phyloP scores from a whole-genome alignment of 2,888 invertebrate genomes.

The Petrolisthes manimaculis region DNA sequence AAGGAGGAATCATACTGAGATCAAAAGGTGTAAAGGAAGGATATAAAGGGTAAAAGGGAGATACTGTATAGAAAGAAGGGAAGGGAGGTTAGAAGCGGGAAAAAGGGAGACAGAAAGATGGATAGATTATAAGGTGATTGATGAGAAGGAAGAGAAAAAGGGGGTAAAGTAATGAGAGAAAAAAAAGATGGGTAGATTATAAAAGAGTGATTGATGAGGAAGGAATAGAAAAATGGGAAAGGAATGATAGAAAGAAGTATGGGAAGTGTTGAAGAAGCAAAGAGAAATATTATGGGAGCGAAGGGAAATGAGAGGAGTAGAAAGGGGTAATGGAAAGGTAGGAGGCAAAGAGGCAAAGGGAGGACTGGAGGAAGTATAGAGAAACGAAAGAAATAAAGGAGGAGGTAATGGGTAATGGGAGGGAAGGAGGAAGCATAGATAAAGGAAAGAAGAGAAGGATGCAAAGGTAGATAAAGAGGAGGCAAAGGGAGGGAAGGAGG shows the following conservation, averaged over 20 bases:
- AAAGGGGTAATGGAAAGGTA: background rate
- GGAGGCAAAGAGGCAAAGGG: background rate
- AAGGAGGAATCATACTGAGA: background rate
- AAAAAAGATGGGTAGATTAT: too few species aligned
- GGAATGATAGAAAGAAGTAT: background rate
- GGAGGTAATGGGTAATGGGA: background rate
- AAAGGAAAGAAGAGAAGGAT: background rate
- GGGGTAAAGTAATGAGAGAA: too few species aligned
- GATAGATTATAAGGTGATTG: too few species aligned
- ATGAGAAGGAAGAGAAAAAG: too few species aligned
- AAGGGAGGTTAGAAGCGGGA: too few species aligned
- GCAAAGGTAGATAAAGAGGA: conserved; percentile 7
- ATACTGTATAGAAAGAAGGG: too few species aligned
- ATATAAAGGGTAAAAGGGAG: background rate
- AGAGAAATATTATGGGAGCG: too few species aligned
- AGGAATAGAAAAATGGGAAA: background rate
- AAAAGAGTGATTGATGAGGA: background rate
- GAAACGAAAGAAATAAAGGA: background rate
- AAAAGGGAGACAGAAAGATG: too few species aligned
- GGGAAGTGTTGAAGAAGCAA: background rate
- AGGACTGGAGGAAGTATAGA: background rate
- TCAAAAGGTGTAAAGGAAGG: background rate
- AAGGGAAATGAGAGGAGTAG: too few species aligned
- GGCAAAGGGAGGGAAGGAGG: conserved; percentile 10
- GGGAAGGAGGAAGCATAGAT: background rate